These are phyloP conservation scores for Agapetus fuscipes DNA, from an alignment of 2,888 invertebrate species.

Conservation along the genomic window DNA sequence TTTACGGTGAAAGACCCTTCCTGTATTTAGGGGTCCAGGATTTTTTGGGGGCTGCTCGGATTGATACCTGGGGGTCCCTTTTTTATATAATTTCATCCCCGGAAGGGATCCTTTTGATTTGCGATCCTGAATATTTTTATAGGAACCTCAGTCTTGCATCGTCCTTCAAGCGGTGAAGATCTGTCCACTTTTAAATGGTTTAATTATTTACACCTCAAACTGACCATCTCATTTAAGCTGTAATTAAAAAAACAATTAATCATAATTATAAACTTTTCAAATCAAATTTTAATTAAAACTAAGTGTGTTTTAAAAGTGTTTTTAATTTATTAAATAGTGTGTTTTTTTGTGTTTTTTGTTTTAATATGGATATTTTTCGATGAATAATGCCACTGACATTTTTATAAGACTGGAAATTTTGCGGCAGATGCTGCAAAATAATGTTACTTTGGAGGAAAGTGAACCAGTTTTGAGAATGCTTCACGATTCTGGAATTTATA, in stretches of 20 bases:
- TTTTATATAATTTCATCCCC: slow-evolving; percentile 17
- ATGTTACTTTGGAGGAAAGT: slow-evolving; percentile 14
- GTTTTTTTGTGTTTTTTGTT: background rate
- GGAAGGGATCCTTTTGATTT: slow-evolving; percentile 5
- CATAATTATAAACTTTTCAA: too few species aligned
- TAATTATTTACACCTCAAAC: too few species aligned
- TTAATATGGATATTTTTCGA: slow-evolving; percentile 1
- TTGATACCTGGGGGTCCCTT: slow-evolving; percentile 20
- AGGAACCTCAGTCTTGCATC: background rate
- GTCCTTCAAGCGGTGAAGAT: background rate
- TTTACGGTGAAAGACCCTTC: background rate
- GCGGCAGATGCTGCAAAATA: slow-evolving; percentile 15
- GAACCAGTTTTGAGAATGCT: slow-evolving; percentile 15
- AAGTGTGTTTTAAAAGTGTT: too few species aligned
- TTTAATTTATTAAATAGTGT: too few species aligned
- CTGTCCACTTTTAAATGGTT: background rate
- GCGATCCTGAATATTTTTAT: background rate
- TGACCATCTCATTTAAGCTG: too few species aligned
- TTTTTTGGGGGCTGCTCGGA: background rate
- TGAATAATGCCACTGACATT: background rate
- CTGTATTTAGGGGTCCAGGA: background rate
- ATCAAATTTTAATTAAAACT: too few species aligned
- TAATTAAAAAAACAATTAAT: too few species aligned
- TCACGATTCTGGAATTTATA: slow-evolving; percentile 19
- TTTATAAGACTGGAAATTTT: slow-evolving; percentile 12